Evolutionary conservation across 2,888 invertebrate genomes (phyloP).

Genomic region (Pseudanteris insignis): DNA sequence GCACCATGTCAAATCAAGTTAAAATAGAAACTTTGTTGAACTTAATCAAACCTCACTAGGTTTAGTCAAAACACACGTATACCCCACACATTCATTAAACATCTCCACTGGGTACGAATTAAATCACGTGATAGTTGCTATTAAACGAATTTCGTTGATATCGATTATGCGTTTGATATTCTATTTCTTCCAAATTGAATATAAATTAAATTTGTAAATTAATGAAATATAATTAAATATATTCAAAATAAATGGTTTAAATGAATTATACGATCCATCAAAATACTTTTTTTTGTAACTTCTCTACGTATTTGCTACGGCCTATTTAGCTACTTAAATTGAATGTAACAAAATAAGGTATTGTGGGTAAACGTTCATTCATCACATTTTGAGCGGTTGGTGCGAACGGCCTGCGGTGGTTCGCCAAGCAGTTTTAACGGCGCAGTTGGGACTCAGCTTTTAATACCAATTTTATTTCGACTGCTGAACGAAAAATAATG

Average conservation of each 20-base stretch:
- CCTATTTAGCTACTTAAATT: no score
- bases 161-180: conserved; percentile 1
- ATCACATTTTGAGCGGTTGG: no score
- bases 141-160: conserved; percentile 9
- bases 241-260: conserved; percentile 5
- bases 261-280: neutral
- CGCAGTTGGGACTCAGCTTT: no score
- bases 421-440: no score
- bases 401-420: no score
- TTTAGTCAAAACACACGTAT: conserved; percentile 13
- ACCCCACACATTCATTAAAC: conserved; percentile 20
- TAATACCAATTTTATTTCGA: conserved; percentile 24
- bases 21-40: conserved; percentile 26
- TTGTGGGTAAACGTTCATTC: no score
- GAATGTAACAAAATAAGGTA: no score
- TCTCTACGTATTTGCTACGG: no score
- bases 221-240: conserved; percentile 24
- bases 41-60: conserved; percentile 17
- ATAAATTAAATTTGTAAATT: no score
- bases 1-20: conserved; percentile 16
- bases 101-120: conserved; percentile 10
- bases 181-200: no score
- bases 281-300: no score
- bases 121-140: conserved; percentile 19
- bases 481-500: conserved; percentile 26